Percentiles rank a stretch among this genome's conserved stretches.
phyloP scores from a whole-genome alignment of 2,888 invertebrate genomes.

The Eueremaeus valkanovi region DNA sequence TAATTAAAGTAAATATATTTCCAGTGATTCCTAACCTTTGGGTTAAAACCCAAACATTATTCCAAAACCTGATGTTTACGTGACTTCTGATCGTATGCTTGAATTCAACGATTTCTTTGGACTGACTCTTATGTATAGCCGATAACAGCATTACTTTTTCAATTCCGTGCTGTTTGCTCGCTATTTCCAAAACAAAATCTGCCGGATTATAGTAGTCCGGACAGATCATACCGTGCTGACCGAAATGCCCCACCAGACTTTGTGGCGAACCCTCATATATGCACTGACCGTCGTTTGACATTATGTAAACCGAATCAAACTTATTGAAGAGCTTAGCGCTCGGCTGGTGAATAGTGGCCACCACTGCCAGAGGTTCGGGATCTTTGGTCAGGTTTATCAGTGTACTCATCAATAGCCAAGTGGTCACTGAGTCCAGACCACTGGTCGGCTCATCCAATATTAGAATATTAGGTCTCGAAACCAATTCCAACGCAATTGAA shows the following conservation, averaged over 20 bases:
- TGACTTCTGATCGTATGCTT: no score
- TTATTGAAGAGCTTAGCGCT: conserved; percentile 76
- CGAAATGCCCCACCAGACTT: background rate
- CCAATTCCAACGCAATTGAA: conserved; percentile 81
- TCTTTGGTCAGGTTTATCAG: conserved; percentile 67
- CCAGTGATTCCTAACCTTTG: background rate
- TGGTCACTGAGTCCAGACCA: conserved; percentile 81
- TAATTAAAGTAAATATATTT: no score
- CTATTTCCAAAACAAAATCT: conserved; percentile 32
- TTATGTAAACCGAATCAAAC: conserved; percentile 63
- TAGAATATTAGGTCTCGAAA: conserved; percentile 85
- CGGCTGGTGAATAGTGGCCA: conserved; percentile 87
- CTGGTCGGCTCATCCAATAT: conserved; percentile 95
- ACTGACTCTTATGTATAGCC: no score
- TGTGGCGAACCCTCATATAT: conserved; percentile 30
- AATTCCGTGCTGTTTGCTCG: conserved; percentile 16
- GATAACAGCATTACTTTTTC: no score
- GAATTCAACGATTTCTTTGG: no score
- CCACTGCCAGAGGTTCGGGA: conserved; percentile 57
- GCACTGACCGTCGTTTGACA: conserved; percentile 21
- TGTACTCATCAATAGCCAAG: conserved; percentile 72
- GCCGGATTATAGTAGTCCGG: conserved; percentile 29
- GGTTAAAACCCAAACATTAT: background rate
- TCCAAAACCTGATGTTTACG: background rate
- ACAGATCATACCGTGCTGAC: background rate